Conservation (phyloP, 2,113 vertebrate species). For the Thinocorus orbignyianus region DNA sequence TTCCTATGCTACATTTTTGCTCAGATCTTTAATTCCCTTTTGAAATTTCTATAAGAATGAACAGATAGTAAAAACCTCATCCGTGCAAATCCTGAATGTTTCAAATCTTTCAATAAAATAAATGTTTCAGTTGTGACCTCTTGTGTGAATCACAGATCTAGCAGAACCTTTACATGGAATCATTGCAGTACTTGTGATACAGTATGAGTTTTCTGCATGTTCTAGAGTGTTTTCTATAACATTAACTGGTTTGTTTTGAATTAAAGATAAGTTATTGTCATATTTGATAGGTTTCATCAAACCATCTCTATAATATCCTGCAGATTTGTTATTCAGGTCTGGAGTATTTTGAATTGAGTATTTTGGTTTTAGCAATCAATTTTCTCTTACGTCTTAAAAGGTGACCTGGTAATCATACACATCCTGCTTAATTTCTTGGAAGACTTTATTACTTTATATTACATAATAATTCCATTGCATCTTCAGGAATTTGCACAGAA, state of each 20-base stretch:
- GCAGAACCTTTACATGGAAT: background rate
- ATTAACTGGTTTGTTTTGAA: background rate
- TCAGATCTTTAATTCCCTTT: background rate
- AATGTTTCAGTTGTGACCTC: background rate
- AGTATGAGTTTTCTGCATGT: background rate
- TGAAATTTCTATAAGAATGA: background rate
- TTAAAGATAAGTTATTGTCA: background rate
- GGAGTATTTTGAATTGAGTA: background rate
- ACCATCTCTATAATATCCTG: background rate
- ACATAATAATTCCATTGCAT: background rate
- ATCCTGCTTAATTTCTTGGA: background rate
- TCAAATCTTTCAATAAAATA: background rate
- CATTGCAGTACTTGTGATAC: background rate
- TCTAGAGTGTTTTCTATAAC: background rate
- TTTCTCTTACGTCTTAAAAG: background rate
- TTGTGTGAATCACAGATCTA: background rate
- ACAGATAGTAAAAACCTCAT: background rate
- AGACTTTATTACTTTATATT: background rate
- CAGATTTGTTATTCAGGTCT: background rate
- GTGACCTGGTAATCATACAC: background rate
- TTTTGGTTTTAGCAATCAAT: background rate
- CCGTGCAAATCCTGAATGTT: background rate
- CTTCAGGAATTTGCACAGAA: background rate
- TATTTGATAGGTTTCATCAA: background rate
- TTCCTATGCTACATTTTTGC: background rate